A percentile compares a stretch with the other conserved stretches of the same genome.
These are phyloP conservation scores for Cyrtonyx montezumae DNA, from an alignment of 2,113 vertebrate species.

Conservation along the genomic window DNA sequence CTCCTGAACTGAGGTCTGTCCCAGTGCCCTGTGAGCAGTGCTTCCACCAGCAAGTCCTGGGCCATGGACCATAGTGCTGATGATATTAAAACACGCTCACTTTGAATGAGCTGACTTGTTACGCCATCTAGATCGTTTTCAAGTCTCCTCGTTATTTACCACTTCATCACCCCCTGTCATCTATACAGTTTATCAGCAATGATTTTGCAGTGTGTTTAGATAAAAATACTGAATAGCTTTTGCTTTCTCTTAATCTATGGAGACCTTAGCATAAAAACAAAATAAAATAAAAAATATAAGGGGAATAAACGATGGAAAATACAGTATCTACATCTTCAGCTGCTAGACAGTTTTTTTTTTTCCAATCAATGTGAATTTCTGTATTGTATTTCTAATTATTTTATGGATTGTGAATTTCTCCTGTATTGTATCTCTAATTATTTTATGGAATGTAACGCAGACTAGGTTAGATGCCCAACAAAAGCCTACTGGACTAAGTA, in stretches of 20 bases:
- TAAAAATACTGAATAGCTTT: constrained; percentile 12
- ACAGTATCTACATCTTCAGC: neutral
- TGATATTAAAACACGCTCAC: constrained; percentile 6
- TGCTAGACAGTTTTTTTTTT: neutral
- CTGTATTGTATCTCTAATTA: neutral
- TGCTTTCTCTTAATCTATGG: neutral
- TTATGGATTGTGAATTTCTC: neutral
- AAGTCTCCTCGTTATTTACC: constrained; percentile 13
- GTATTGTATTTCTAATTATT: neutral
- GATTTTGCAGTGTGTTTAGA: neutral
- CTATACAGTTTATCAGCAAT: neutral
- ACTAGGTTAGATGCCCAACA: neutral
- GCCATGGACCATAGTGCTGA: rapidly evolving
- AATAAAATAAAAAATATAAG: neutral
- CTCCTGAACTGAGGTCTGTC: neutral
- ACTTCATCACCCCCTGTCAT: constrained; percentile 30
- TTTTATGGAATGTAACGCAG: neutral
- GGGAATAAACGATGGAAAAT: neutral
- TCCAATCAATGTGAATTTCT: neutral
- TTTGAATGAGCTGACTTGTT: constrained; percentile 4
- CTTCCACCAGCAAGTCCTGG: rapidly evolving
- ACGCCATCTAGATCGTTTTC: neutral
- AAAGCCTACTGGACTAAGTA: neutral
- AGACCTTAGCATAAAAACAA: neutral
- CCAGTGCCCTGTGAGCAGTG: neutral